Evolutionary conservation across 2,888 invertebrate genomes (phyloP).

Genomic region (Rhagonycha fulva): DNA sequence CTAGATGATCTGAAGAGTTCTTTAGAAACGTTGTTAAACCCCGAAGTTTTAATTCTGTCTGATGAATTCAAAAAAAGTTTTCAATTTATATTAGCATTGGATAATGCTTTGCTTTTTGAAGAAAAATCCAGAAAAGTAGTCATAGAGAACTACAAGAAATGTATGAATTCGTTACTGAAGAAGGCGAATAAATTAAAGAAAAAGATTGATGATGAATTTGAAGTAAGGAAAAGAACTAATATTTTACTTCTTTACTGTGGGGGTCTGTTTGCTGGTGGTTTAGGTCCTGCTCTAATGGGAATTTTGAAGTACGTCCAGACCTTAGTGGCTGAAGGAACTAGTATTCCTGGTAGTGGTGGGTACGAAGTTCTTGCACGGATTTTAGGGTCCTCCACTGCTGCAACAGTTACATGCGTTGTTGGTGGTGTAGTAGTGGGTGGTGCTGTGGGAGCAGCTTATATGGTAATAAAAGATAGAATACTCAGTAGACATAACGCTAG

Average conservation of each 20-base stretch:
- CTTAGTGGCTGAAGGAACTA: background rate
- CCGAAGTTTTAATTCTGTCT: background rate
- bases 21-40: background rate
- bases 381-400: background rate
- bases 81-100: constrained; percentile 3
- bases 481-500: background rate
- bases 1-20: background rate
- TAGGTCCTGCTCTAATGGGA: background rate
- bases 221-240: background rate
- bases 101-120: constrained; percentile 3
- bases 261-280: background rate
- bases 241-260: background rate
- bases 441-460: constrained; percentile 1
- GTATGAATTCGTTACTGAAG: background rate
- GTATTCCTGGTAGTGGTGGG: background rate
- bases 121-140: background rate
- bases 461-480: background rate
- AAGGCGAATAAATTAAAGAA: background rate
- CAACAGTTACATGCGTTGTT: background rate
- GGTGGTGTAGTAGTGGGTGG: background rate
- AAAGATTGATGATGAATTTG: background rate
- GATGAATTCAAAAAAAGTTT: background rate
- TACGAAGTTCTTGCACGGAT: background rate
- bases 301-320: background rate
- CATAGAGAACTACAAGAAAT: background rate